Base-by-base conservation (phyloP, 2,797 vertebrate genomes). In the Hippoglossus hippoglossus region DNA sequence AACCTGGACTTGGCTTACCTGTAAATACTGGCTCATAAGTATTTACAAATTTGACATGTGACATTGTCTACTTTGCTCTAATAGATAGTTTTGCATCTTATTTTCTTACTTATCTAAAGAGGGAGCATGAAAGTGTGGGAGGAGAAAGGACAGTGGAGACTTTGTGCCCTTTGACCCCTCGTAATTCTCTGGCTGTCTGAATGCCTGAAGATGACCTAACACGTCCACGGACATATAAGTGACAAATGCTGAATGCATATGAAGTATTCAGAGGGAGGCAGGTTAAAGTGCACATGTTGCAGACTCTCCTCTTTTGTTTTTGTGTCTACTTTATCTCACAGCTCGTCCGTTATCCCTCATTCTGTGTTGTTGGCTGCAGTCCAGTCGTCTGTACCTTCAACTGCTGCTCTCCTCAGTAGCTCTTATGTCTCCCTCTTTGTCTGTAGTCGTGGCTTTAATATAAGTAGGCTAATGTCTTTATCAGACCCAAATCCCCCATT, bases 131-230 rank as follows among this genome's bases (percentile, higher is more conserved):
- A 67, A 7, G 58, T 50, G 28, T 65, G 53, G 44, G 26, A 44
- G 52, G 46, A 58, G 41, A 59, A 71, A 63, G 19, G 65, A 60
- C 63, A 75, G 67, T 15, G 15, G 71, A 68, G 64, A 50, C 73
- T 5, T n/a, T 13, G 1, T 54, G 80, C 53, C 71, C 80, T 84
- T 77, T 83, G 83, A 86, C 75, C 80, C 24, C 19, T 80, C 47
- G 34, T 75, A 71, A 83, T 36, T 77, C 56, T 51, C 52, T 3
- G 54, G 41, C 64, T 26, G 72, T 73, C 81, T 75, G 70, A 63
- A 73, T 79, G 82, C 73, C 78, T 74, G 28, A 60, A 49, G 76
- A 59, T 54, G 64, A 77, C 52, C 49, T 58, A 2, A 67, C 58
- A 41, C 22, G 9, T 66, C 6, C 63, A 63, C 54, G 16, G 18